Evolutionary conservation across 2,888 invertebrate genomes (phyloP), one percentile per base, ranked within the genome.

Genomic region (Drosophila recens): DNA sequence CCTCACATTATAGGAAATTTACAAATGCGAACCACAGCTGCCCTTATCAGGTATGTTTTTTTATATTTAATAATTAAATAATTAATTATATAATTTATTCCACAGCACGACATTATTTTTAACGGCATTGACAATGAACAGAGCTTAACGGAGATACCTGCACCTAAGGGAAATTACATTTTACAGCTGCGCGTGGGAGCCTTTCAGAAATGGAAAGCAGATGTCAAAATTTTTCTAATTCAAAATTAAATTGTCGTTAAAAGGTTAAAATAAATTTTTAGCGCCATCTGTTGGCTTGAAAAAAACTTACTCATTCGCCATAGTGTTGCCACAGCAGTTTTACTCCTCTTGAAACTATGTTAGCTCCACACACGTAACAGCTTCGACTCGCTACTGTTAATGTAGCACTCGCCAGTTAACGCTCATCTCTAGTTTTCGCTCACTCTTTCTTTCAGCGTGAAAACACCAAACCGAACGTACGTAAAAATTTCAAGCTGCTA

Each of bases 391-490:
- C 13, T 43, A 20, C 33, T 20, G 13, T 13, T 45, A 13, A 8
- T 38, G 8, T 33, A 23, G 9, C 11, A 0, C 5, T 15, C 8
- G 13, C 11, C 3, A 34, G 1, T 0, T 34, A 9, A 27, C 9
- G 42, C 46, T 13, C 57, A 43, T 64, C 49, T 38, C 49, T 63
- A 56, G 33, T 9, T 53, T 15, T 38, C 6, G 1, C 0, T 27
- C 10, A 15, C 46, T 90, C 90, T 76, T 90, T 90, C 91, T 91
- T 91, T 91, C 90, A 75, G 82, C 79, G 73, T 63, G 59, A 84
- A 79, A 79, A 78, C 80, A 75, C 82, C 71, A 59, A 80, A 72
- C 86, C 79, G 87, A 81, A 74, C 70, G 91, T 91, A 91, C 75
- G 91, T 91, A 66, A 6, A 43, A 33, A 23, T 53, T 10, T 10